Percentiles rank a stretch among this genome's conserved stretches.
Evolutionary conservation across 2,113 vertebrate genomes (phyloP).

Genomic region (Phyllostomus hastatus): DNA sequence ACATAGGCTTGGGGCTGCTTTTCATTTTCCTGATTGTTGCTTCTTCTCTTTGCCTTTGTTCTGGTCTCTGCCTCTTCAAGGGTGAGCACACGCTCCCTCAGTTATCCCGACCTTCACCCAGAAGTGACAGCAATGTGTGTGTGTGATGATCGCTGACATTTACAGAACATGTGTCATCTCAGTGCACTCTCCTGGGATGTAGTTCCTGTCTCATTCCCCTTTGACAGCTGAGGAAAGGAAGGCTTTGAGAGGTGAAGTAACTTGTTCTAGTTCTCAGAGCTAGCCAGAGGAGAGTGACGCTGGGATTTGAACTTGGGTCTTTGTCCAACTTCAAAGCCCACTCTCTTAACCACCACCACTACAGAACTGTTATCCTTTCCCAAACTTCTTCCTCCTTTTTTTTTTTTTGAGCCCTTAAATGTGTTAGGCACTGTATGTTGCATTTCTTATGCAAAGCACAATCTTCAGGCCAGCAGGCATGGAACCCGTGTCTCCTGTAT

Average conservation of each 20-base stretch:
- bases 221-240: background rate
- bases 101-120: background rate
- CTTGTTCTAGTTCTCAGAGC: background rate
- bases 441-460: background rate
- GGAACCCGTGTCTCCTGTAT: background rate
- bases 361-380: background rate
- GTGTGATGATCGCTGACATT: background rate
- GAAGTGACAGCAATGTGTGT: background rate
- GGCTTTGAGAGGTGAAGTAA: background rate
- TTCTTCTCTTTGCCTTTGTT: background rate
- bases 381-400: background rate
- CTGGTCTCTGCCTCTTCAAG: background rate
- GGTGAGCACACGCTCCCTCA: background rate
- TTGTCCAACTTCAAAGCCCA: background rate
- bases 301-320: background rate
- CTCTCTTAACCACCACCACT: background rate
- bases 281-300: background rate
- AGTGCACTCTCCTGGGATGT: background rate
- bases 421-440: background rate
- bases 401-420: background rate
- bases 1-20: background rate
- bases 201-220: background rate
- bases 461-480: background rate
- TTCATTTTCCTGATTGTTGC: background rate
- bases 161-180: background rate